A percentile compares a stretch with the other conserved stretches of the same genome.
Evolutionary conservation across 2,888 invertebrate genomes (phyloP).

Genomic region (Lysandra coridon): DNA sequence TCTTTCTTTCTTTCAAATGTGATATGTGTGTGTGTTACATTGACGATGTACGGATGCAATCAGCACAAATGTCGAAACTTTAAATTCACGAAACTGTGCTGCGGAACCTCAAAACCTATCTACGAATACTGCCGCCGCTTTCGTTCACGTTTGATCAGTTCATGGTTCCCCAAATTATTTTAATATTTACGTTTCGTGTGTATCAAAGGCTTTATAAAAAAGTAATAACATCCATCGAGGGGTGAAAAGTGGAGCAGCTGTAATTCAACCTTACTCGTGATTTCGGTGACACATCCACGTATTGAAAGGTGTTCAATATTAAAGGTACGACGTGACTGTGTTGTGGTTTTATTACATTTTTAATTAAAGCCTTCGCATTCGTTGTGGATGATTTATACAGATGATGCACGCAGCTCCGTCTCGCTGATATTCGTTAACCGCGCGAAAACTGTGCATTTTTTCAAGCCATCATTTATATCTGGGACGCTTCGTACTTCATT

Average conservation of each 20-base stretch:
- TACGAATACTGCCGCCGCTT: not conserved
- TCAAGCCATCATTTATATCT: too few relatives aligned
- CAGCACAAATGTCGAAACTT: not conserved
- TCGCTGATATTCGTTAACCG: too few relatives aligned
- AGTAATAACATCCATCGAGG: not conserved
- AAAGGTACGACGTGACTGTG: not conserved
- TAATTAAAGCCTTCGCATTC: not conserved
- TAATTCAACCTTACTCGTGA: not conserved
- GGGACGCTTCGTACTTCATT: too few relatives aligned
- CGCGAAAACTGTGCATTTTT: too few relatives aligned
- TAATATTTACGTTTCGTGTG: not conserved
- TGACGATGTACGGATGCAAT: not conserved
- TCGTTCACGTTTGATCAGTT: not conserved
- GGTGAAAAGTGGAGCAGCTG: slow-evolving; percentile 14
- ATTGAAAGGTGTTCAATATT: slow-evolving; percentile 15
- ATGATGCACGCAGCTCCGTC: too few relatives aligned
- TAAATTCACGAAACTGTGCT: not conserved
- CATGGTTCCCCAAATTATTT: not conserved
- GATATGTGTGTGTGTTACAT: not conserved
- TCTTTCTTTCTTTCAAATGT: too few relatives aligned
- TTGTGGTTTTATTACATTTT: not conserved
- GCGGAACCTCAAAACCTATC: not conserved
- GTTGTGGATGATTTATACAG: too few relatives aligned
- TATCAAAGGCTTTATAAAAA: slow-evolving; percentile 15
- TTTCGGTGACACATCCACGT: slow-evolving; percentile 20